phyloP scores from a whole-genome alignment of 2,888 invertebrate genomes.

The Drosophila buzzatii region DNA sequence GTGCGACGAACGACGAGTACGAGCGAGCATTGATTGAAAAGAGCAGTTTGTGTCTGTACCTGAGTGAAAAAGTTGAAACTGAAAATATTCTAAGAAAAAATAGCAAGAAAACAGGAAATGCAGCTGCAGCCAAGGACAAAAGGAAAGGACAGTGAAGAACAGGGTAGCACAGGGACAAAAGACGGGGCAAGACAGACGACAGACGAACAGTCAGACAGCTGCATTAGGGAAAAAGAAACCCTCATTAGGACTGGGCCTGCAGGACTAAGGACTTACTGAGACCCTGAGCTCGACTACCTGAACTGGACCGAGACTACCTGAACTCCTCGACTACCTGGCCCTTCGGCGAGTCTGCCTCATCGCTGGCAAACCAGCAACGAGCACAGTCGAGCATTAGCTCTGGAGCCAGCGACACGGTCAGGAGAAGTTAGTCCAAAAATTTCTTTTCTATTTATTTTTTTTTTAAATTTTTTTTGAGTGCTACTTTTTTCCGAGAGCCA shows the following conservation, averaged over 20 bases:
- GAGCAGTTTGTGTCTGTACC: too few relatives aligned
- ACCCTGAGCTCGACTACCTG: not conserved
- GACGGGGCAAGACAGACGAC: not conserved
- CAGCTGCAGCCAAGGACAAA: conserved; percentile 1
- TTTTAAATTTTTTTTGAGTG: conserved; percentile 2
- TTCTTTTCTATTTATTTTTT: not conserved
- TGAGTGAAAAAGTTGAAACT: too few relatives aligned
- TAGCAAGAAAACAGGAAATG: not conserved
- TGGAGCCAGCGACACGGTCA: conserved; percentile 59
- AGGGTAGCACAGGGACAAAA: not conserved
- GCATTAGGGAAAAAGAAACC: not conserved
- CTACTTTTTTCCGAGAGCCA: conserved; percentile 10
- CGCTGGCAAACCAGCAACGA: conserved; percentile 5
- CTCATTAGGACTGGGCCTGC: conserved; percentile 1
- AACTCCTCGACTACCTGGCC: not conserved
- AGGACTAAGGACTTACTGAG: not conserved
- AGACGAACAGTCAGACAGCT: not conserved
- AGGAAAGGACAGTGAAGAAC: not conserved
- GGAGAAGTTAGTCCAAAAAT: conserved; percentile 4
- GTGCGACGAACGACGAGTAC: not conserved
- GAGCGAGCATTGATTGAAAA: conserved; percentile 1
- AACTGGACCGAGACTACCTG: not conserved
- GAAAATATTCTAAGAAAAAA: not conserved
- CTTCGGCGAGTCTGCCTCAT: conserved; percentile 36
- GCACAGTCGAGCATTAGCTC: conserved; percentile 55